These are phyloP conservation scores for Nycticryphes semicollaris DNA, from an alignment of 2,113 vertebrate genomes.

Conservation along the genomic window DNA sequence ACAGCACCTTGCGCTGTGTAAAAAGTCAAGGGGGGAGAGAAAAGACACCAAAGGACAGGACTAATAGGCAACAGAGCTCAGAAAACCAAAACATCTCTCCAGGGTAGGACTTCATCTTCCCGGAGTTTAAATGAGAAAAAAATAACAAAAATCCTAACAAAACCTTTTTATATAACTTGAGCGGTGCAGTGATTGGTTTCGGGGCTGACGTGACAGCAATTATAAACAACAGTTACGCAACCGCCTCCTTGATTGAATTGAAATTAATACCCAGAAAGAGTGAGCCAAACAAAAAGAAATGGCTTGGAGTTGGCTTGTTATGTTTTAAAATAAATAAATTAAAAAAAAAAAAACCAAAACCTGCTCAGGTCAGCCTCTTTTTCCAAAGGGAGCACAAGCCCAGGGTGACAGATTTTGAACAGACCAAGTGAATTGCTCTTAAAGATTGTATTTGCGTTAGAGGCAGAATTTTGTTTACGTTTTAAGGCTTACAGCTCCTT, in stretches of 20 bases:
- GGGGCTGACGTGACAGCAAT: slow-evolving; percentile 51
- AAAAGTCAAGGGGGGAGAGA: not conserved
- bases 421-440: not conserved
- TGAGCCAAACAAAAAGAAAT: slow-evolving; percentile 12
- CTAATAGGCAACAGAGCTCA: slow-evolving; percentile 34
- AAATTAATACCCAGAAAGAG: slow-evolving; percentile 44
- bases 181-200: not conserved
- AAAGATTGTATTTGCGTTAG: not conserved
- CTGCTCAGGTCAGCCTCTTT: not conserved
- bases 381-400: not conserved
- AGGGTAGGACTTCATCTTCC: slow-evolving; percentile 16
- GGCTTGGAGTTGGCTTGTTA: not conserved
- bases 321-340: not conserved
- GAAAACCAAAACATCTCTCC: slow-evolving; percentile 44
- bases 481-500: not conserved
- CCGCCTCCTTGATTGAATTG: slow-evolving; percentile 34
- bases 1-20: not conserved
- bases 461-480: not conserved
- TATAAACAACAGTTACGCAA: slow-evolving; percentile 64
- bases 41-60: not conserved
- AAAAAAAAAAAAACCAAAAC: not conserved
- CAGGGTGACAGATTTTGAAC: not conserved
- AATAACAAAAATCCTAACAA: slow-evolving; percentile 13
- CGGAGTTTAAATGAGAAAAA: not conserved
- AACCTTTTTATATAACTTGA: slow-evolving; percentile 50